Conservation (phyloP, 2,113 vertebrate species). For the Ceyx melanurus region DNA sequence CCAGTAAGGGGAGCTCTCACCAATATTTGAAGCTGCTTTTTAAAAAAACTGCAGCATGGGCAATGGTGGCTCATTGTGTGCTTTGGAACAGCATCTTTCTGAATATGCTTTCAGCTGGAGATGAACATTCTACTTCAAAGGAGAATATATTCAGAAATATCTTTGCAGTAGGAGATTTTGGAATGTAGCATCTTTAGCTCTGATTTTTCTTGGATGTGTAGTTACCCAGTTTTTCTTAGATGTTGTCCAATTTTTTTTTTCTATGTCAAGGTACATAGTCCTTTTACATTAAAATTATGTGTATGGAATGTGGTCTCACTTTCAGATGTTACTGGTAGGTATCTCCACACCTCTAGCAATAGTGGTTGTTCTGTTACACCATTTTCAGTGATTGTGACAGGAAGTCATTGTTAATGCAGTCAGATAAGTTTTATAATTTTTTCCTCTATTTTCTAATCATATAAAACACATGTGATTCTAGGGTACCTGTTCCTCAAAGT, state of each 20-base stretch:
- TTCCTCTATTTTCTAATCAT: neutral
- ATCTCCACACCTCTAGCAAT: neutral
- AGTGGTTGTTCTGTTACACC: neutral
- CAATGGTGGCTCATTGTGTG: accelerated
- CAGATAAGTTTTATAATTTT: neutral
- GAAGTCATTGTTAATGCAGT: neutral
- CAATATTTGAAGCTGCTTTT: slow-evolving; percentile 9
- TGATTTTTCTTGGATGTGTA: neutral
- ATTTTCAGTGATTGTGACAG: neutral
- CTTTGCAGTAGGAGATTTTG: neutral
- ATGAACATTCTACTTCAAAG: neutral
- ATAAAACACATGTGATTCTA: neutral
- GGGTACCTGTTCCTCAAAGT: neutral
- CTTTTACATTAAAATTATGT: neutral
- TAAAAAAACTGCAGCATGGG: neutral
- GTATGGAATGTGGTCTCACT: neutral
- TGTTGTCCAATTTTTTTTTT: neutral
- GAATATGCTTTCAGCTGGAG: neutral
- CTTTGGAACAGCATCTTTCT: neutral
- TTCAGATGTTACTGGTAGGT: neutral
- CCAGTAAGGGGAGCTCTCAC: slow-evolving; percentile 69
- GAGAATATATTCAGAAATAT: neutral
- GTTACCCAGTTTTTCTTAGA: neutral
- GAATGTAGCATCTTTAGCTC: neutral
- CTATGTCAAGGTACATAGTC: neutral